A percentile compares a stretch with the other conserved stretches of the same genome.
Evolutionary conservation across 2,113 vertebrate species (phyloP).

Genomic region (Pogonocichla stellata): DNA sequence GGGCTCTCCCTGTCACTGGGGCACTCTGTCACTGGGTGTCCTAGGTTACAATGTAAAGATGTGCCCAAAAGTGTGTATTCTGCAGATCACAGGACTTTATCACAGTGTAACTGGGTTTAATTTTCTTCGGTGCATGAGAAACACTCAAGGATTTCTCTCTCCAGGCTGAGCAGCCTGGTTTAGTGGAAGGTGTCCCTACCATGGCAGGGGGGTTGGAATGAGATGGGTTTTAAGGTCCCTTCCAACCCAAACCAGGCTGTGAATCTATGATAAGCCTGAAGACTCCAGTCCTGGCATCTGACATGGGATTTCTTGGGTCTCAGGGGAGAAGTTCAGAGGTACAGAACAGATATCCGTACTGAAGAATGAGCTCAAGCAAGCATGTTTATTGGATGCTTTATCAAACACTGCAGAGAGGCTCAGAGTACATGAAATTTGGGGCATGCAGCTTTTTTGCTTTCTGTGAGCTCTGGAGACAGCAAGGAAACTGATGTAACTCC

Average conservation of each 20-base stretch:
- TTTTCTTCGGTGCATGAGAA: neutral
- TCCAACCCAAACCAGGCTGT: neutral
- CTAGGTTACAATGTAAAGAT: too few relatives aligned
- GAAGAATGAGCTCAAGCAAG: slow-evolving; percentile 7
- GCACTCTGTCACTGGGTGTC: too few relatives aligned
- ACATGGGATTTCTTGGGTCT: neutral
- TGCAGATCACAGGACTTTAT: neutral
- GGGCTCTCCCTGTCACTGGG: too few relatives aligned
- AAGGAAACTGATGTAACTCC: neutral
- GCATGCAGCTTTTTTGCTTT: neutral
- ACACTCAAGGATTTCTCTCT: neutral
- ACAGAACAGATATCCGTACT: neutral
- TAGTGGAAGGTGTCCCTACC: neutral
- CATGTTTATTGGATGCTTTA: slow-evolving; percentile 6
- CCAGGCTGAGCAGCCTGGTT: neutral
- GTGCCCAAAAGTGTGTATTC: too few relatives aligned
- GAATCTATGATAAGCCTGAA: neutral
- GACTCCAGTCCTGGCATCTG: neutral
- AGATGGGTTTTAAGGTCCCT: neutral
- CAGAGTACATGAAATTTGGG: neutral
- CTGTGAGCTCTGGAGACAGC: neutral
- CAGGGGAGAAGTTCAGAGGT: neutral
- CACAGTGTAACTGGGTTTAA: neutral
- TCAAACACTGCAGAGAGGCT: neutral
- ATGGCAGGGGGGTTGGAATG: neutral